Percentiles rank a stretch among this genome's conserved stretches.
Conservation (phyloP, 2,113 vertebrate species). For the Chaenogobius annularis region DNA sequence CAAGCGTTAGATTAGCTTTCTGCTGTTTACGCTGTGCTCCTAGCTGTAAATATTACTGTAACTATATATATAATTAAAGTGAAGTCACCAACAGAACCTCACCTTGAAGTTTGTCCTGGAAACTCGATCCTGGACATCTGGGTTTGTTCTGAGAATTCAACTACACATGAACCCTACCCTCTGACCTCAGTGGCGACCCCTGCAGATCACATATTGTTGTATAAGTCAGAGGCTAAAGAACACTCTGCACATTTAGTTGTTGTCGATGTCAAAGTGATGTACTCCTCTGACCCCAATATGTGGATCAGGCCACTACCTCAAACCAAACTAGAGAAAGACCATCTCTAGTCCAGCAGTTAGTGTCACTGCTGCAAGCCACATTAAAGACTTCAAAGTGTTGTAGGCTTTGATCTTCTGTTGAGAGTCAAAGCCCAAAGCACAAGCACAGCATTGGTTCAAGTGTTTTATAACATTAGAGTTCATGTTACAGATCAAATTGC, state of each 20-base stretch:
- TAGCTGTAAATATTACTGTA: too few species aligned
- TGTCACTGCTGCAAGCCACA: conserved; percentile 28
- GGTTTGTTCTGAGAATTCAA: conserved; percentile 54
- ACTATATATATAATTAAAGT: not conserved
- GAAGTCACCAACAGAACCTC: not conserved
- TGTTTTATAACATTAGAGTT: not conserved
- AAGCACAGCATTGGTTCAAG: not conserved
- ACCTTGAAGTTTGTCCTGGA: not conserved
- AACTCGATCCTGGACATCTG: conserved; percentile 51
- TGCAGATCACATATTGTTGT: conserved; percentile 50
- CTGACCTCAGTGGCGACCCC: conserved; percentile 38
- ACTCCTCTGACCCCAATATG: not conserved
- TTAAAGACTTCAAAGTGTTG: conserved; percentile 26
- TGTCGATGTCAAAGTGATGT: conserved; percentile 39
- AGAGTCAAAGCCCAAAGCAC: not conserved
- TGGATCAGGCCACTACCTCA: conserved; percentile 14
- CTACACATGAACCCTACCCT: conserved; percentile 57
- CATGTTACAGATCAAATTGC: not conserved
- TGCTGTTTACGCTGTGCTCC: not conserved
- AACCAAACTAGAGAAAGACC: conserved; percentile 55
- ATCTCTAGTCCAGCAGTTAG: conserved; percentile 55
- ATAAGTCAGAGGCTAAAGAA: conserved; percentile 56
- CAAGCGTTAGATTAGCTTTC: not conserved
- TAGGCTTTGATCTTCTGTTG: conserved; percentile 10
- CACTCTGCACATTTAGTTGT: conserved; percentile 37